Percentiles rank a stretch among this genome's conserved stretches.
phyloP scores from a whole-genome alignment of 2,113 vertebrate genomes.

The Lophotis ruficrista region DNA sequence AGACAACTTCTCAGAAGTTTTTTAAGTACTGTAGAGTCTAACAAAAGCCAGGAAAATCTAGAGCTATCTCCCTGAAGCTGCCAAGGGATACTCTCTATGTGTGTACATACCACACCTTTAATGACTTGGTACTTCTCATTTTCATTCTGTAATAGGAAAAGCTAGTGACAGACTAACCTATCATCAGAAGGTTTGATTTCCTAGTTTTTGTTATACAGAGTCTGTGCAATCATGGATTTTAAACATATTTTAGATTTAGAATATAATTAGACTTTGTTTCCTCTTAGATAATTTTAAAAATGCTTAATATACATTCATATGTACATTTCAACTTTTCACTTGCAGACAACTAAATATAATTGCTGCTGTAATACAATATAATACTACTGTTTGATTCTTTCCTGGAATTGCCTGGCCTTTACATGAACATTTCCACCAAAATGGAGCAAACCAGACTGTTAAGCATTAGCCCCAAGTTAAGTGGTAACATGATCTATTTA shows the following conservation, averaged over 20 bases:
- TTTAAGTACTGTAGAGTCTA: neutral
- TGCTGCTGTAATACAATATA: slow-evolving; percentile 9
- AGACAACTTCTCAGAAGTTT: neutral
- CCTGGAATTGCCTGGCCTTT: slow-evolving; percentile 33
- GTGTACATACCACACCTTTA: neutral
- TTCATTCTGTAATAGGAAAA: neutral
- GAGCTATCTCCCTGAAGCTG: neutral
- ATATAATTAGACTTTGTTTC: slow-evolving; percentile 23
- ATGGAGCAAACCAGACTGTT: slow-evolving; percentile 40
- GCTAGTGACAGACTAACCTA: neutral
- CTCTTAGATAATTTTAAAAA: slow-evolving; percentile 22
- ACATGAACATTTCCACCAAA: slow-evolving; percentile 29
- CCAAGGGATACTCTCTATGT: neutral
- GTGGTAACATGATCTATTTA: slow-evolving; percentile 61
- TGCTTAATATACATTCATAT: neutral
- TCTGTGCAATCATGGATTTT: neutral
- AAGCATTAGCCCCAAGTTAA: slow-evolving; percentile 47
- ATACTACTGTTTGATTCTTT: slow-evolving; percentile 15
- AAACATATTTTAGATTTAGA: slow-evolving; percentile 7
- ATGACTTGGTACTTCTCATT: slow-evolving; percentile 7
- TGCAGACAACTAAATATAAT: slow-evolving; percentile 46
- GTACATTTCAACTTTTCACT: neutral
- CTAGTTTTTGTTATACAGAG: neutral
- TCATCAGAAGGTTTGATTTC: neutral
- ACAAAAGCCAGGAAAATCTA: slow-evolving; percentile 16